Evolutionary conservation across 2,888 invertebrate genomes (phyloP), one percentile per base, ranked within the genome.

Genomic region (Beris chalybata): DNA sequence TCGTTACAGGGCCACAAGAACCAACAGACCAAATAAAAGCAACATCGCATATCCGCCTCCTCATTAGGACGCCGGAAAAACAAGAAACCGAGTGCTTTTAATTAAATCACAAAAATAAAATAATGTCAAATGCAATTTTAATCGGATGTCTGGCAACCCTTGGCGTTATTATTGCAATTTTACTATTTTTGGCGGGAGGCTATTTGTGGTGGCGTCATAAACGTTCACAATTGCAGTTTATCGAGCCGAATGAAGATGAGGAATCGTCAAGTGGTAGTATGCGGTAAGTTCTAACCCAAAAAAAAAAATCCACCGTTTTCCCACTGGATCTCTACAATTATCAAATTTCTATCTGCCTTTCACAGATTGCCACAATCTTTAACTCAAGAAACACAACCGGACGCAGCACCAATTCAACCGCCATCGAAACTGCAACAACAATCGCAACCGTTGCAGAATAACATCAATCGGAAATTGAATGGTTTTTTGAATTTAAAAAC

Each of bases 201-300:
- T 80, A 80, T 70, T 72, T 80, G 13, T 80, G 80, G 80, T 80
- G 80, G 80, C 74, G 80, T n/a, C 79, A 80, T 69, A 80, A 80
- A 77, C 78, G 80, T 66, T 80, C 80, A 5, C 78, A 80, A 69
- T 71, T 80, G 44, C 79, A 80, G 66, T 80, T 80, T 71, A 79
- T 80, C 70, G 80, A 80, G 65, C 80, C 80, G 31, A 77, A 77
- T 68, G 80, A 80, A 70, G 79, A 80, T 45, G 79, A 79, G 61
- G 78, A 79, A 66, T 79, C 79, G 12, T 79, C 78, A 68, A 79
- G 78, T 70, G 80, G 79, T 47, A 80, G 80, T 67, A 74, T 80
- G 71, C 76, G 79, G 80, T 79, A 73, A 74, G 73, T n/a, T n/a
- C n/a, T n/a, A n/a, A n/a, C n/a, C n/a, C n/a, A n/a, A n/a, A n/a